phyloP scores from a whole-genome alignment of 2,797 vertebrate species.

The Basileuterus tristriatus region DNA sequence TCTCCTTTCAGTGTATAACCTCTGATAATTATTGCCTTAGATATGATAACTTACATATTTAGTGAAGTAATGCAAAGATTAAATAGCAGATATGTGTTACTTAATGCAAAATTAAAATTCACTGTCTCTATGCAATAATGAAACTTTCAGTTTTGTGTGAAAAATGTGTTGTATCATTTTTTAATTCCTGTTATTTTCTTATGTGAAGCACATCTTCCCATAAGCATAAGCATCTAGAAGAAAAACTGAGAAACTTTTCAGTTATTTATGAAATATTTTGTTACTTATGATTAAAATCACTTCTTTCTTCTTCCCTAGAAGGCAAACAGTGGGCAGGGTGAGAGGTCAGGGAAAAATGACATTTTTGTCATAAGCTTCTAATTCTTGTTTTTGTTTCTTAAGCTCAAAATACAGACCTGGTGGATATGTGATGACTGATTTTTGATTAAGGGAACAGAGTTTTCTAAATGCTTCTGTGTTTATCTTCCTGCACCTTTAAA shows the following conservation, averaged over 20 bases:
- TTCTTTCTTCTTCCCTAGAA: neutral
- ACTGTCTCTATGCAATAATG: neutral
- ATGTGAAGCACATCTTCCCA: neutral
- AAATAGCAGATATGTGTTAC: neutral
- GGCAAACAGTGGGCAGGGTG: neutral
- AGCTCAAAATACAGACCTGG: neutral
- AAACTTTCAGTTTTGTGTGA: neutral
- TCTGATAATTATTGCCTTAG: neutral
- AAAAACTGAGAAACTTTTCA: neutral
- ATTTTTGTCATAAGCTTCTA: neutral
- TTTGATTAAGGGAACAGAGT: neutral
- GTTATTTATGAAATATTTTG: neutral
- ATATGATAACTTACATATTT: neutral
- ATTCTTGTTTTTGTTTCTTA: neutral
- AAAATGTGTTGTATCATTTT: neutral
- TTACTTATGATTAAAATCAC: neutral
- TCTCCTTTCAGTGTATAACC: neutral
- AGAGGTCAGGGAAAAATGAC: neutral
- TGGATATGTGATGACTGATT: neutral
- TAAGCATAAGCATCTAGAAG: neutral
- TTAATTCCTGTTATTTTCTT: neutral
- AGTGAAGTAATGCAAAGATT: neutral
- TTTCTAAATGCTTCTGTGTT: neutral
- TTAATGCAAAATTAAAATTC: neutral
- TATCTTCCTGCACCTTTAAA: neutral